Conservation (phyloP, 2,888 invertebrate genomes). For the Leptogaster cylindrica region DNA sequence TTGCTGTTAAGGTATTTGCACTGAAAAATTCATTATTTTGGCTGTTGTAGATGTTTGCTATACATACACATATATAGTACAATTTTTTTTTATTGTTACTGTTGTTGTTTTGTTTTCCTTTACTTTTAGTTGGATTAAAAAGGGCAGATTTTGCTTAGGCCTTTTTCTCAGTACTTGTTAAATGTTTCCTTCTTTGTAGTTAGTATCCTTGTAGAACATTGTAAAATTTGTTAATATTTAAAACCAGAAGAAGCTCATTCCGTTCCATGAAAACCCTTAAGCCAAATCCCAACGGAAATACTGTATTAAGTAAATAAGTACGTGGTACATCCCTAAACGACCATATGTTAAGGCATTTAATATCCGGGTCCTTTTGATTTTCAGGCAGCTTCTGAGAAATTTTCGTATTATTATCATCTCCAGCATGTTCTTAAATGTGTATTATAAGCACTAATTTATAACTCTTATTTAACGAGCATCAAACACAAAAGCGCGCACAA, state of each 20-base stretch:
- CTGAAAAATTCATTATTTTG: conserved; percentile 42
- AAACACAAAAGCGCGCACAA: no score
- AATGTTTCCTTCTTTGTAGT: conserved; percentile 18
- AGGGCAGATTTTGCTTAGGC: conserved; percentile 14
- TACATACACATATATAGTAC: no score
- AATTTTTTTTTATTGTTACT: no score
- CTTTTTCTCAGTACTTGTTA: conserved; percentile 2
- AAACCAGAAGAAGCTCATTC: conserved; percentile 3
- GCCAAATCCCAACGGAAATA: neutral
- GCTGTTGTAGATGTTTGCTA: conserved; percentile 40
- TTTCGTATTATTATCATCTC: no score
- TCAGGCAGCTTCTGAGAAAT: no score
- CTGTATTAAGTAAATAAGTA: no score
- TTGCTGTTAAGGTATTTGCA: conserved; percentile 89
- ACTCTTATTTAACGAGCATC: no score
- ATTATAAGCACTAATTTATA: no score
- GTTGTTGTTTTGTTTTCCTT: conserved; percentile 40
- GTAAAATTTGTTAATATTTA: conserved; percentile 21
- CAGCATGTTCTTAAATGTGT: no score
- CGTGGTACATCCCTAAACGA: no score
- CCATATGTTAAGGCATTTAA: no score
- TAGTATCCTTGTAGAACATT: neutral
- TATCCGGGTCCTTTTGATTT: no score
- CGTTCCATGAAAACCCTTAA: conserved; percentile 9
- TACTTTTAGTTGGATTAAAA: neutral